Conservation (phyloP, 2,113 vertebrate species). For the Diadophis punctatus region DNA sequence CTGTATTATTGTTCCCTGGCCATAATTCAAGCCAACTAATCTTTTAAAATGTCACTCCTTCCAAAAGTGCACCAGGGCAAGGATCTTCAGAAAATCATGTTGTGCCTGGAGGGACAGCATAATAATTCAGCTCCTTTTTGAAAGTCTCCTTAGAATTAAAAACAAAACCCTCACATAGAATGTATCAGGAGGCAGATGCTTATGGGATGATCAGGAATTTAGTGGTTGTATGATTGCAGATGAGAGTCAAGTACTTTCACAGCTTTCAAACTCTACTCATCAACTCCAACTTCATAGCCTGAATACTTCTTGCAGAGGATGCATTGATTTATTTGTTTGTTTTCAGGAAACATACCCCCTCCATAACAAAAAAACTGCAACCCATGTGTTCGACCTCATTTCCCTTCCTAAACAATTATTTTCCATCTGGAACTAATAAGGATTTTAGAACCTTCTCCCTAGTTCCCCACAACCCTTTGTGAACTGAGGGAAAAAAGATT, state of each 20-base stretch:
- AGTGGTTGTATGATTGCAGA: background rate
- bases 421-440: background rate
- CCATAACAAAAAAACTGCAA: background rate
- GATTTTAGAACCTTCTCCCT: background rate
- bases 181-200: background rate
- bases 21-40: background rate
- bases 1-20: background rate
- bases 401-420: background rate
- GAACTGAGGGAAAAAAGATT: slow-evolving; percentile 31
- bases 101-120: background rate
- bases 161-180: background rate
- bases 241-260: background rate
- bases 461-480: background rate
- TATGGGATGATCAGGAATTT: background rate
- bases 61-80: background rate
- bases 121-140: background rate
- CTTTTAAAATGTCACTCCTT: background rate
- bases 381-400: background rate
- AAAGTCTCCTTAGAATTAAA: background rate
- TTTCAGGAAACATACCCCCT: background rate
- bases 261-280: background rate
- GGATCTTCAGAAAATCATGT: background rate
- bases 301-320: background rate
- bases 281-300: background rate
- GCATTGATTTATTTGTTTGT: background rate